A percentile compares a stretch with the other conserved stretches of the same genome.
Conservation (phyloP, 2,113 vertebrate species). For the Amphilophus citrinellus region DNA sequence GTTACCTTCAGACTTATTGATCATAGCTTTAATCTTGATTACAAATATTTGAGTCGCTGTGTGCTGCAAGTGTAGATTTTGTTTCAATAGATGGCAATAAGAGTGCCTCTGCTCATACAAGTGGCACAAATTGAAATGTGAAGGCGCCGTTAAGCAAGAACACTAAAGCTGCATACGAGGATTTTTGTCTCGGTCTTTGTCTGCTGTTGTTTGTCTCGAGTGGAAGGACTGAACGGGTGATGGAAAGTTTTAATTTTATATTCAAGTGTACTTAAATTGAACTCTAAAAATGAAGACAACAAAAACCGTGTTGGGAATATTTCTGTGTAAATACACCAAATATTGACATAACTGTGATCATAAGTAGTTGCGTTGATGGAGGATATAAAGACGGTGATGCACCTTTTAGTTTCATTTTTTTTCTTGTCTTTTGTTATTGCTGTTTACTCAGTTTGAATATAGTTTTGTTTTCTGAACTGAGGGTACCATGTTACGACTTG, state of each 20-base stretch:
- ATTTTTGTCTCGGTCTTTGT: slow-evolving; percentile 17
- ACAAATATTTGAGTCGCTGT: slow-evolving; percentile 2
- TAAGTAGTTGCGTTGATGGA: slow-evolving; percentile 44
- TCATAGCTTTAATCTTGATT: slow-evolving; percentile 60
- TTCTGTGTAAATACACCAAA: slow-evolving; percentile 67
- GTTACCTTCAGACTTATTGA: slow-evolving; percentile 30
- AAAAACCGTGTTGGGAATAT: slow-evolving; percentile 56
- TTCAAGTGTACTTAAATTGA: slow-evolving; percentile 83
- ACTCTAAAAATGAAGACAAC: slow-evolving; percentile 47
- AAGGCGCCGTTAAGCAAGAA: neutral
- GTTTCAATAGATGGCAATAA: slow-evolving; percentile 51
- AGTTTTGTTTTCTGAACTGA: neutral
- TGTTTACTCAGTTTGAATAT: slow-evolving; percentile 12
- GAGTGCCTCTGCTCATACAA: slow-evolving; percentile 43
- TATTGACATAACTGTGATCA: slow-evolving; percentile 46
- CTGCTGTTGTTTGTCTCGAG: slow-evolving; percentile 21
- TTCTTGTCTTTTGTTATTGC: neutral
- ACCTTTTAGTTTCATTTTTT: slow-evolving; percentile 35
- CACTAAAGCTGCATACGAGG: slow-evolving; percentile 11
- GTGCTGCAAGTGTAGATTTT: slow-evolving; percentile 22
- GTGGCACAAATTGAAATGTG: slow-evolving; percentile 41
- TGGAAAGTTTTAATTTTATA: slow-evolving; percentile 65
- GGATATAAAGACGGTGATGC: slow-evolving; percentile 41
- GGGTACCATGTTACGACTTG: neutral
- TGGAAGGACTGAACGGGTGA: slow-evolving; percentile 38